phyloP scores from a whole-genome alignment of 2,113 vertebrate species.

The Andinoacara biseriatus region DNA sequence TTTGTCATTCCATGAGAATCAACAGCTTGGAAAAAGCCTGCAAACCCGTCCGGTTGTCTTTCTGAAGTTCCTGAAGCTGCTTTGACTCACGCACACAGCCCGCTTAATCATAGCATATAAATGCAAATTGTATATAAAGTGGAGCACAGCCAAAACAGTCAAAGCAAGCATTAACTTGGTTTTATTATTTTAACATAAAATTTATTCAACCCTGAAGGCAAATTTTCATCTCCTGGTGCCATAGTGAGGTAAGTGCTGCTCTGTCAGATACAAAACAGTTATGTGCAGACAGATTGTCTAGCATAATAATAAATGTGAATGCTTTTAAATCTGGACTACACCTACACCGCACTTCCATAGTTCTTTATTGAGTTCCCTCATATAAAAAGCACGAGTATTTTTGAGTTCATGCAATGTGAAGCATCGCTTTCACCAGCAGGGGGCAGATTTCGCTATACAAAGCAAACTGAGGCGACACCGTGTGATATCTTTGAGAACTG shows the following conservation, averaged over 20 bases:
- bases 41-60: neutral
- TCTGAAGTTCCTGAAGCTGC: neutral
- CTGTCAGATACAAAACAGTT: neutral
- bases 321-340: neutral
- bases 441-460: slow-evolving; percentile 25
- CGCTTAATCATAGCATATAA: neutral
- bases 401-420: neutral
- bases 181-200: slow-evolving; percentile 1
- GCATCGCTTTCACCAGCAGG: slow-evolving; percentile 27
- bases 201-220: slow-evolving; percentile 3
- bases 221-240: neutral
- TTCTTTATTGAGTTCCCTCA: neutral
- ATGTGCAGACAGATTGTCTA: neutral
- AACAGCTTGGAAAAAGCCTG: neutral
- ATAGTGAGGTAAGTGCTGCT: slow-evolving; percentile 6
- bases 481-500: slow-evolving; percentile 21
- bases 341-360: neutral
- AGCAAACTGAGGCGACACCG: neutral
- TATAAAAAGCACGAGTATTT: neutral
- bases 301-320: neutral
- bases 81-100: neutral
- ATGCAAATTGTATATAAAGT: neutral
- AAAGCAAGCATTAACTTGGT: neutral
- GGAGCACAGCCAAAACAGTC: neutral
- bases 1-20: neutral